Conservation (phyloP, 2,888 invertebrate species). For the Polydrusus cervinus region DNA sequence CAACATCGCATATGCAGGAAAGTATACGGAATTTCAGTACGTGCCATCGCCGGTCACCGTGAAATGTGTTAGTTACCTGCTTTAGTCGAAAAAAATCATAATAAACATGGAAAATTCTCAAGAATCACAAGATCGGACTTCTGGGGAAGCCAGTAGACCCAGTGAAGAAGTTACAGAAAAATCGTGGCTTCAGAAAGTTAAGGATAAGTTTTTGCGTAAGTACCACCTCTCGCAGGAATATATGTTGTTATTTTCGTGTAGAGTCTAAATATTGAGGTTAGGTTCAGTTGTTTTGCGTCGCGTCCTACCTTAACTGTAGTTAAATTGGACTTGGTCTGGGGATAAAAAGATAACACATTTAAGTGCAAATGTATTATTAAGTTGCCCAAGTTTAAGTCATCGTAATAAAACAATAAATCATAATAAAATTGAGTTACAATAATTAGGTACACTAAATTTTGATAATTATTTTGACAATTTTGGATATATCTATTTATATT, state of each 20-base stretch:
- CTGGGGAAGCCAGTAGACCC: slow-evolving; percentile 6
- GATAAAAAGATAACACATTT: background rate
- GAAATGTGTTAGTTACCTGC: slow-evolving; percentile 13
- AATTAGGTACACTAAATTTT: too few species aligned
- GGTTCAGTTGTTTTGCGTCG: slow-evolving; percentile 9
- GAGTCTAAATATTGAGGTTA: slow-evolving; percentile 2
- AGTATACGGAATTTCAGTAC: background rate
- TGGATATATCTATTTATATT: too few species aligned
- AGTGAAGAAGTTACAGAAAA: slow-evolving; percentile 11
- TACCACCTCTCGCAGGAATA: slow-evolving; percentile 41
- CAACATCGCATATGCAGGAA: slow-evolving; percentile 8
- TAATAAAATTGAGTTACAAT: too few species aligned
- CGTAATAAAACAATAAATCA: too few species aligned
- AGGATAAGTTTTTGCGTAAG: slow-evolving; percentile 60
- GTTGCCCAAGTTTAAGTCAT: too few species aligned
- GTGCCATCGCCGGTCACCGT: background rate
- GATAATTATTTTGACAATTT: too few species aligned
- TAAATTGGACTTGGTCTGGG: background rate
- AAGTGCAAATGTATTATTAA: background rate
- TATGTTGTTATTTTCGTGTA: background rate
- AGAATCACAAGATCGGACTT: background rate
- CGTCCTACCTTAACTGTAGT: slow-evolving; percentile 5
- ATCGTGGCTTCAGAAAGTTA: slow-evolving; percentile 55
- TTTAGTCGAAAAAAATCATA: background rate
- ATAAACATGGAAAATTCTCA: slow-evolving; percentile 20